Percentiles rank a stretch among this genome's conserved stretches.
These are phyloP conservation scores for Pachydiplax longipennis DNA, from an alignment of 2,888 invertebrate genomes.

Conservation along the genomic window DNA sequence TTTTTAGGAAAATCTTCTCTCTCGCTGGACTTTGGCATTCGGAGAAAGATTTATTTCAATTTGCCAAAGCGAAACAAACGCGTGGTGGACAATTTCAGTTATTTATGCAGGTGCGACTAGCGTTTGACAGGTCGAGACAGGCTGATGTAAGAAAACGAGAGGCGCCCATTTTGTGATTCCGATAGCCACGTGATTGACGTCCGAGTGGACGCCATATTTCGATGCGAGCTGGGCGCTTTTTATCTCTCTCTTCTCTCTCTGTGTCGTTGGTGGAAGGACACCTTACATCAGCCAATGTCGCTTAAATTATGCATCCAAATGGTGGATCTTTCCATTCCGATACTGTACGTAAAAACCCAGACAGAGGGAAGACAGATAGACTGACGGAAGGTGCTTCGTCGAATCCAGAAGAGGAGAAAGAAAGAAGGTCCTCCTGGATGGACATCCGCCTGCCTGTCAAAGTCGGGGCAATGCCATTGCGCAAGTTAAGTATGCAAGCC, in stretches of 20 bases:
- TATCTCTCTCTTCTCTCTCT: background rate
- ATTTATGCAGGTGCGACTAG: background rate
- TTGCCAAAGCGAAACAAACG: too few species aligned
- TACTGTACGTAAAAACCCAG: background rate
- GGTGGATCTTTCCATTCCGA: background rate
- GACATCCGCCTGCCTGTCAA: background rate
- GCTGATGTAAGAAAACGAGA: background rate
- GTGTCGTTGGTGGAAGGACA: background rate
- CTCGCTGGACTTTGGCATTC: too few species aligned
- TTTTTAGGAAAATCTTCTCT: too few species aligned
- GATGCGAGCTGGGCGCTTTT: background rate
- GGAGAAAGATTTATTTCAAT: too few species aligned
- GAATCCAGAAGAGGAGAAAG: background rate
- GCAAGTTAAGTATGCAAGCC: background rate
- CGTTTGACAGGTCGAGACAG: background rate
- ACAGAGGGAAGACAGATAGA: background rate
- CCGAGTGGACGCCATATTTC: background rate
- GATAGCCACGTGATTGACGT: background rate
- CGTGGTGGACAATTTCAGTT: too few species aligned
- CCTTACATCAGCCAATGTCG: background rate
- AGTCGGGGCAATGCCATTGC: background rate
- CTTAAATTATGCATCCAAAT: background rate
- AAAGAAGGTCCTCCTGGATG: background rate
- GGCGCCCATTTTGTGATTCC: background rate
- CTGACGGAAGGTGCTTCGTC: background rate